Base-by-base conservation (phyloP, 2,113 vertebrate genomes). In the Penelope pileata region DNA sequence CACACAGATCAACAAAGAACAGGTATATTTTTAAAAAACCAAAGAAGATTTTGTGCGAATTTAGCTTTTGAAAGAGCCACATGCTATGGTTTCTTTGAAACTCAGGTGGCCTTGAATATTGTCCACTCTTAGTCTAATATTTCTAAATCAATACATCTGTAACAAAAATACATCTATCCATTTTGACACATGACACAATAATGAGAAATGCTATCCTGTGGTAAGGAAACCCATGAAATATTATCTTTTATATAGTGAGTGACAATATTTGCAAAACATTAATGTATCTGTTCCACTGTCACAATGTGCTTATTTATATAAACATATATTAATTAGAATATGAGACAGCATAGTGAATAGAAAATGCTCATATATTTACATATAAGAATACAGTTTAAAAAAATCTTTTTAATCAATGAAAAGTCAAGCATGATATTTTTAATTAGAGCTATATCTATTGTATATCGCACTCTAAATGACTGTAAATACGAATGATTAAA, bases 401-500 rank as follows among this genome's bases (percentile, higher is more conserved):
- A 22, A 88, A 91, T 54, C 48, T 96, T 96, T 94, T 64, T 96
- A 93, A 94, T 96, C 29, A 87, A 76, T 70, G 45, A 80, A 91
- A 73, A 72, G 73, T 94, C 77, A 95, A 78, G 70, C 95, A 97
- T 96, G 76, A 79, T 79, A 94, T 97, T 97, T 97, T 96, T 95
- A 84, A 90, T 90, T 74, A 90, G 59, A 78, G 2, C 51, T 68
- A 58, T 96, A 94, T 97, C 27, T 95, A 81, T 62, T 96, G 40
- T 97, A 56, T 94, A 94, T 90, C 97, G 94, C 91, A 97, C 83
- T 80, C 94, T 97, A 79, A 97, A 93, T 95, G 91, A 92, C 96
- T 98, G 75, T 88, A 76, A 92, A 77, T 83, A 84, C 73, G 13
- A 97, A 91, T 88, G 30, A 93, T 79, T 94, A 93, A 95, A 95